A percentile compares a stretch with the other conserved stretches of the same genome.
Conservation (phyloP, 2,113 vertebrate species). For the Cololabis saira region DNA sequence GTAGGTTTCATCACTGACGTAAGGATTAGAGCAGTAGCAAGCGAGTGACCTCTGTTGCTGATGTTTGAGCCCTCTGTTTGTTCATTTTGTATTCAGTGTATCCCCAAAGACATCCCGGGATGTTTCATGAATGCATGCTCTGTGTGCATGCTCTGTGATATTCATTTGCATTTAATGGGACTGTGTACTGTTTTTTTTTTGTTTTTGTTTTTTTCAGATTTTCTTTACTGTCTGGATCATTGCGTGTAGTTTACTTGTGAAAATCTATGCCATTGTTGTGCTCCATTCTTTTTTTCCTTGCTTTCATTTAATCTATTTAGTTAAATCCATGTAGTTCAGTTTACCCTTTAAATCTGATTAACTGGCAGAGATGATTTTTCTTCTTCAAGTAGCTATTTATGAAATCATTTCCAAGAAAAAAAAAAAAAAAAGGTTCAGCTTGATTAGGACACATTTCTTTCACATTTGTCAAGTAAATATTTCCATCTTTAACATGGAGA, state of each 20-base stretch:
- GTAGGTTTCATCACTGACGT: constrained; percentile 27
- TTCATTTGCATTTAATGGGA: constrained; percentile 49
- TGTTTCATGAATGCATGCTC: constrained; percentile 65
- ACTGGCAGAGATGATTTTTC: constrained; percentile 8
- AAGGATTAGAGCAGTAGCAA: constrained; percentile 75
- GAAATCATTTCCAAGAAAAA: too few species aligned
- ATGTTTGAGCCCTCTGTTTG: constrained; percentile 71
- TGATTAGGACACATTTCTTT: too few species aligned
- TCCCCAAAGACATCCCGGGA: constrained; percentile 44
- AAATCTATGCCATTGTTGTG: constrained; percentile 18
- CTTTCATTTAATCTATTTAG: constrained; percentile 14
- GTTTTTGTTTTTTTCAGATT: constrained; percentile 7
- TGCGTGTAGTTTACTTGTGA: constrained; percentile 32
- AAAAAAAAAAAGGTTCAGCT: too few species aligned
- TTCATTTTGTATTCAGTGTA: constrained; percentile 48
- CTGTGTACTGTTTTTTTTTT: constrained; percentile 26
- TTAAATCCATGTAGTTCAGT: constrained; percentile 13
- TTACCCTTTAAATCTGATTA: neutral
- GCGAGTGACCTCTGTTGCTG: constrained; percentile 67
- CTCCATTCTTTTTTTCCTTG: constrained; percentile 20
- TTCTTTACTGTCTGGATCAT: constrained; percentile 17
- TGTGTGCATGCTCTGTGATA: constrained; percentile 58
- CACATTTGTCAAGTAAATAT: too few species aligned
- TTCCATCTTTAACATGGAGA: too few species aligned
- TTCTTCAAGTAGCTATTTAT: too few species aligned